Percentiles rank a stretch among this genome's conserved stretches.
Evolutionary conservation across 2,797 vertebrate genomes (phyloP).

Genomic region (Apogon hyalosoma): DNA sequence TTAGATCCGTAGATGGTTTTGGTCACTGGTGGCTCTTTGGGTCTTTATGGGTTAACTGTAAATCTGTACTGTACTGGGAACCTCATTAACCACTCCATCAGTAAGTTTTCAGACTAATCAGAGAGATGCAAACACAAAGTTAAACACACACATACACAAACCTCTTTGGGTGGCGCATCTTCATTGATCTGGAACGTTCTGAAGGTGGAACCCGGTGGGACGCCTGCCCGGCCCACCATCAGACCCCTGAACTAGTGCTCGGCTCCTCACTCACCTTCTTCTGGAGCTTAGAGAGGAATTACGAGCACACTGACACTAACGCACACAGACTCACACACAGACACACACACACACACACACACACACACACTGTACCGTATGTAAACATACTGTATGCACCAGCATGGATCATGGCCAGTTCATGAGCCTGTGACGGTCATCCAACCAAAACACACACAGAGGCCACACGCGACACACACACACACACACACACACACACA

Average conservation of each 20-base stretch:
- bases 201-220: conserved; percentile 53
- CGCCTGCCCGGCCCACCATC: conserved; percentile 36
- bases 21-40: not conserved
- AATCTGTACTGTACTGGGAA: conserved; percentile 41
- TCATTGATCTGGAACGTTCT: conserved; percentile 63
- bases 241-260: conserved; percentile 27
- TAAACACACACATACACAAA: conserved; percentile 26
- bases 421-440: conserved; percentile 66
- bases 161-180: conserved; percentile 36
- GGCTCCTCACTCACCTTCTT: conserved; percentile 30
- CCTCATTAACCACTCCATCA: conserved; percentile 54
- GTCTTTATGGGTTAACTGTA: not conserved
- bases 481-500: no score
- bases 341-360: no score
- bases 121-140: conserved; percentile 21
- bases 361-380: conserved; percentile 45
- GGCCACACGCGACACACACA: conserved; percentile 49
- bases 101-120: conserved; percentile 53
- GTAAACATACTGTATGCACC: conserved; percentile 72
- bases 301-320: conserved; percentile 35
- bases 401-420: conserved; percentile 70
- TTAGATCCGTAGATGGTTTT: no score
- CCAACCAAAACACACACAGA: conserved; percentile 65
- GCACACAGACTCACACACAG: conserved; percentile 36
- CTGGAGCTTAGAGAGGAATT: conserved; percentile 22